Conservation (phyloP, 1,140 invertebrate species). For the Zaprionus camerounensis region DNA sequence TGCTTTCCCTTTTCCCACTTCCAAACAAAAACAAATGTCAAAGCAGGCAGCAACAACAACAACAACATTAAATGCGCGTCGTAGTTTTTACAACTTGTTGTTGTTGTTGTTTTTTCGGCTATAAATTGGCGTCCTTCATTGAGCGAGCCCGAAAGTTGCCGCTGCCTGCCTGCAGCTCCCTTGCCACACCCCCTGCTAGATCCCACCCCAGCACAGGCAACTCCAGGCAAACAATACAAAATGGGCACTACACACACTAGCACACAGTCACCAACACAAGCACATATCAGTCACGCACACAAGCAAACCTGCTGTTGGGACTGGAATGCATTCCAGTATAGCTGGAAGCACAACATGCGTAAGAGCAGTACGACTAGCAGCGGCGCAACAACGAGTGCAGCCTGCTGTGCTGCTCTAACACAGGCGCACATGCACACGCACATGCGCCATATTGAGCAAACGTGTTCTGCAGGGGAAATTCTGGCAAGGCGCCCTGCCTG, state of each 20-base stretch:
- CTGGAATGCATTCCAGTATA: slow-evolving; percentile 53
- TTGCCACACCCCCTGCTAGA: background rate
- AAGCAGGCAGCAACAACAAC: slow-evolving; percentile 38
- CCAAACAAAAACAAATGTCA: slow-evolving; percentile 25
- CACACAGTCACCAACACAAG: slow-evolving; percentile 39
- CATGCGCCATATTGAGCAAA: slow-evolving; percentile 70
- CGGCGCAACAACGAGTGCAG: background rate
- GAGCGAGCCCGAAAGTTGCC: slow-evolving; percentile 49
- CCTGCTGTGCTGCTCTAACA: slow-evolving; percentile 38
- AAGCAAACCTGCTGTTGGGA: background rate
- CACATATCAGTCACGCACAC: slow-evolving; percentile 46
- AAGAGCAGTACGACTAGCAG: slow-evolving; percentile 41
- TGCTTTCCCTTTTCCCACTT: slow-evolving; percentile 28
- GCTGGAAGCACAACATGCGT: slow-evolving; percentile 50
- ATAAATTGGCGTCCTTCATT: slow-evolving; percentile 84
- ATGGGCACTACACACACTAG: slow-evolving; percentile 65
- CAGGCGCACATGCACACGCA: slow-evolving; percentile 5
- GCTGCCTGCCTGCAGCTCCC: slow-evolving; percentile 2
- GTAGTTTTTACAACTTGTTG: slow-evolving; percentile 52
- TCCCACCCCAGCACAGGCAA: background rate
- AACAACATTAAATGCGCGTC: slow-evolving; percentile 21
- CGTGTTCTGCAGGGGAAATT: slow-evolving; percentile 56
- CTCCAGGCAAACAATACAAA: slow-evolving; percentile 57
- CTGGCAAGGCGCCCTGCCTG: slow-evolving; percentile 6
- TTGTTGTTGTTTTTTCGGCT: slow-evolving; percentile 49